These are phyloP conservation scores for Cactoblastis cactorum DNA, from an alignment of 2,888 invertebrate species.

Conservation along the genomic window DNA sequence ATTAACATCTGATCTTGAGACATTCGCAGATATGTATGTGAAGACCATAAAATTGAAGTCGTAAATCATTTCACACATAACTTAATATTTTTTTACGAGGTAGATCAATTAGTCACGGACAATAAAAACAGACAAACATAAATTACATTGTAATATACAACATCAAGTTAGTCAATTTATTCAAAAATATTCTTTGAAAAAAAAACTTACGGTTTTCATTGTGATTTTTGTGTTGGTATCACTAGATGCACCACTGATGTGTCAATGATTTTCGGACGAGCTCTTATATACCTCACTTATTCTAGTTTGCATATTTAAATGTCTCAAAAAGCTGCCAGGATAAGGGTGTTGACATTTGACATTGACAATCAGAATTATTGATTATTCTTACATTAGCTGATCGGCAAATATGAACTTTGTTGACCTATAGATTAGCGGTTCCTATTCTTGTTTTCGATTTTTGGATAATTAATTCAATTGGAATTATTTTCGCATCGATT, in stretches of 20 bases:
- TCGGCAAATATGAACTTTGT: not conserved
- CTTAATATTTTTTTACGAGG: constrained; percentile 9
- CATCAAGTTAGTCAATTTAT: not conserved
- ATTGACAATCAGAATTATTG: not conserved
- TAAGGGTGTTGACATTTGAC: constrained; percentile 12
- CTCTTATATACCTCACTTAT: constrained; percentile 45
- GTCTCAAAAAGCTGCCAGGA: constrained; percentile 17
- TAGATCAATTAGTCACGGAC: not conserved
- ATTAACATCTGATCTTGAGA: too few species aligned
- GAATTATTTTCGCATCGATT: not conserved
- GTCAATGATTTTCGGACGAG: constrained; percentile 27
- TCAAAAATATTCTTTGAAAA: too few species aligned
- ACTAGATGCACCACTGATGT: constrained; percentile 37
- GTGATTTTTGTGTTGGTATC: constrained; percentile 31
- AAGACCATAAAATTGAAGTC: not conserved
- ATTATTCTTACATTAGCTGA: not conserved
- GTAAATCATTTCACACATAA: not conserved
- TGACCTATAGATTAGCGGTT: not conserved
- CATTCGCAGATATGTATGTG: not conserved
- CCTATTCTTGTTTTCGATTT: not conserved
- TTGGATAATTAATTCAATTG: not conserved
- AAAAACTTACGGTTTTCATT: constrained; percentile 60
- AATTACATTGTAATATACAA: constrained; percentile 1
- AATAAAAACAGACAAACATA: constrained; percentile 2
- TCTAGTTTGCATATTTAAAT: constrained; percentile 46